Base-by-base conservation (phyloP, 1,140 invertebrate genomes). In the Neomicropteryx cornuta region DNA sequence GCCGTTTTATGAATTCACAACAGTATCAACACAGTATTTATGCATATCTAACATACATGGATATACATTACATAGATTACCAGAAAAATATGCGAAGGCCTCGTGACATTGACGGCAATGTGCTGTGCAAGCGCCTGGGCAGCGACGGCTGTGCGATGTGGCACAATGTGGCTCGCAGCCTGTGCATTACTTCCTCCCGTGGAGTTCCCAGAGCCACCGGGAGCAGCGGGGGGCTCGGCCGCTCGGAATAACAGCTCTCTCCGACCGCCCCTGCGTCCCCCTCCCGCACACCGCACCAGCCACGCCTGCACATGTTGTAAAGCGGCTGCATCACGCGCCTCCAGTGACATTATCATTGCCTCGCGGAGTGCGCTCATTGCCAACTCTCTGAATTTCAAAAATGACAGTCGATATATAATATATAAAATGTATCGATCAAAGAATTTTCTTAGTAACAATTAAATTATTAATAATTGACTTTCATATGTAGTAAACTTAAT, bases 271-370 rank as follows among this genome's bases (percentile, higher is more conserved):
- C 51, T 36, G 48, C 56, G 18, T 49, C 49, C 34, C 1, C 54
- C 56, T n/a, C 59, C 60, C 6, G 53, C 57, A n/a, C 82, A 61
- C 47, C 81, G 68, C 42, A 80, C 80, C 38, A 83, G 71, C 85
- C 86, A 89, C 33, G 81, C 79, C 51, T 87, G 76, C 23, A 85
- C 84, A 56, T 89, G 75, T 58, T 92, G 87, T 18, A 93, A 68
- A 52, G 87, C 91, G 30, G 82, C 69, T 52, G 83, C 79, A 55
- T 93, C 89, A 40, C 81, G 85, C 24, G 78, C 79, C 65, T 88
- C 83, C 59, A 93, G 89, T n/a, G 88, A 85, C 48, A 87, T 70
- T 58, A 79, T 79, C 38, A 93, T 80, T 8, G 87, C 82, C 69
- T 93, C 89, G 50, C 79, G 80, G 11, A 93, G 68, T 19, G 85